Percentiles rank a stretch among this genome's conserved stretches.
These are phyloP conservation scores for Psylliodes chrysocephalus DNA, from an alignment of 2,888 invertebrate genomes.

Conservation along the genomic window DNA sequence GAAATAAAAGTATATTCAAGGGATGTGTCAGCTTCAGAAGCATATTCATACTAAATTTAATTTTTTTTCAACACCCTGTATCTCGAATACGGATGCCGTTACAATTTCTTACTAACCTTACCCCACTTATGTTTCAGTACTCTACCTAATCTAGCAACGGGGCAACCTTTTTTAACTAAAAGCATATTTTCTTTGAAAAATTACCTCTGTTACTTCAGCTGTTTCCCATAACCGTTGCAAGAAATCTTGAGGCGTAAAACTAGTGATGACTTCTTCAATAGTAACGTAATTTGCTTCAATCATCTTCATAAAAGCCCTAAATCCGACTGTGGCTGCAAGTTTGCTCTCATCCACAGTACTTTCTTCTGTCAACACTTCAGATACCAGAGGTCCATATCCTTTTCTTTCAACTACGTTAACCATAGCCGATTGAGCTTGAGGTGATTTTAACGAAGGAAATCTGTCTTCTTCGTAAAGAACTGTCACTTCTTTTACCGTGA, in stretches of 20 bases:
- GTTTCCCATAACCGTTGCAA: constrained; percentile 84
- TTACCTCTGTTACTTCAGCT: constrained; percentile 75
- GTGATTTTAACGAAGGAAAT: constrained; percentile 82
- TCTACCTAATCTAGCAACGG: no score
- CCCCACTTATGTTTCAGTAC: no score
- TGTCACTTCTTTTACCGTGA: constrained; percentile 80
- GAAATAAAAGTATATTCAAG: no score
- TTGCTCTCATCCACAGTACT: constrained; percentile 80
- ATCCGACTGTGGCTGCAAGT: constrained; percentile 83
- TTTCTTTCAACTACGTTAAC: constrained; percentile 86
- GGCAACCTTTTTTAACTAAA: not conserved
- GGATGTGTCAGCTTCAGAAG: no score
- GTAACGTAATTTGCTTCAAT: constrained; percentile 82
- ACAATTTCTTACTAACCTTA: no score
- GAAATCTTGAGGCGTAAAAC: constrained; percentile 87
- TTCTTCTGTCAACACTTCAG: constrained; percentile 84
- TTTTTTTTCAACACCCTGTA: no score
- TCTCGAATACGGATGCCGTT: no score
- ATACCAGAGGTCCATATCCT: constrained; percentile 83
- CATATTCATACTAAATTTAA: no score
- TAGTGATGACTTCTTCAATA: constrained; percentile 85
- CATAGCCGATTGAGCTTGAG: constrained; percentile 85
- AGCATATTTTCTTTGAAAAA: constrained; percentile 31
- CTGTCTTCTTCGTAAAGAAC: constrained; percentile 81
- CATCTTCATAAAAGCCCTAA: constrained; percentile 87